Evolutionary conservation across 1,140 invertebrate genomes (phyloP), one percentile per base, ranked within the genome.

Genomic region (Penaeus indicus): DNA sequence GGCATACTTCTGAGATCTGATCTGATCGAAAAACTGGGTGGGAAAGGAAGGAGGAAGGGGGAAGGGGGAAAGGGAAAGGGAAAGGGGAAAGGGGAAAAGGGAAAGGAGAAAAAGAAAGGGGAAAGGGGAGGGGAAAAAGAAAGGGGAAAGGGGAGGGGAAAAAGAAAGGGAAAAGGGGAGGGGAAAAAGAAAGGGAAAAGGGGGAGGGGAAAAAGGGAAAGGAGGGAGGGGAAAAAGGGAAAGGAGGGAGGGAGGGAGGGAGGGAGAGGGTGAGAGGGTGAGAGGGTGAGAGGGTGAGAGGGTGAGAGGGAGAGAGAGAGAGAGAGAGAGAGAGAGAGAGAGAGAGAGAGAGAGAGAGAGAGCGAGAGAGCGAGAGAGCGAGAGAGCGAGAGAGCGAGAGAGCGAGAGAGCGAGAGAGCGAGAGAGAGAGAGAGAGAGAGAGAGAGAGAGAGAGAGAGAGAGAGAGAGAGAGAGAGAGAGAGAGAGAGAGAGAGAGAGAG

Each of bases 81-180:
- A 19, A 69, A 62, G 32, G 27, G n/a, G 62, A 38, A n/a, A 38
- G 62, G 32, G 62, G n/a, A 19, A 84, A 62, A 69, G 82, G 67
- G 82, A 32, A 54, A 84, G 60, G 32, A 3, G 62, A 54, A 67
- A 62, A 67, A 54, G 62, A 54, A 84, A 63, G 67, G 63, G 62
- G 82, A 84, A 54, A 32, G 63, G 38, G 63, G 64, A 62, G 38
- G 62, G 38, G 32, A 38, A 62, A 38, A 54, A 7, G 61, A 63
- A 22, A 32, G 25, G 32, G n/a, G 11, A 16, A 0, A 7, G n/a
- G 27, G 82, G 61, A 3, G 25, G 25, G 18, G 25, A 25, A 25
- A 1, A 0, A 38, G 47, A 2, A 0, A 22, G 79, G 61, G 54
- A 81, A 47, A 60, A 54, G 61, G 79, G 25, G 79, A 81, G 79